Conservation (phyloP, 2,888 invertebrate genomes). For the Sepioteuthis lessoniana region DNA sequence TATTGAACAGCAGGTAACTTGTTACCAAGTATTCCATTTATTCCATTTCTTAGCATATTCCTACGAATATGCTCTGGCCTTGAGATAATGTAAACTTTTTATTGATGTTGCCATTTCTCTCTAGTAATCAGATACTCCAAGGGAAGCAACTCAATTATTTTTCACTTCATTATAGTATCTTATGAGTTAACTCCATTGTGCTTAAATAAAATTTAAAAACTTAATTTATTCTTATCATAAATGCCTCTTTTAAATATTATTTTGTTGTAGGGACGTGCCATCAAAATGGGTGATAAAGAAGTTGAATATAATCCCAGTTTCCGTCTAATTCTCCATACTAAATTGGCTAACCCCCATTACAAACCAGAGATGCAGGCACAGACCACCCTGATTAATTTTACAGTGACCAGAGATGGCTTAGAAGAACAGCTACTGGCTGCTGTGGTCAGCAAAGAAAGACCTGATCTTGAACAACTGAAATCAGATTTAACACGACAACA, state of each 20-base stretch:
- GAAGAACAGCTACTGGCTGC: slow-evolving; percentile 96
- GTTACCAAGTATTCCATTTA: too few species aligned
- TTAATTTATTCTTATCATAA: background rate
- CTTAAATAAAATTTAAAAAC: background rate
- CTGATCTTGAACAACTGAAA: slow-evolving; percentile 94
- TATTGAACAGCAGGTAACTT: too few species aligned
- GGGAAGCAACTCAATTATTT: too few species aligned
- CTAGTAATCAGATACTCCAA: too few species aligned
- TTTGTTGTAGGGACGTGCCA: slow-evolving; percentile 90
- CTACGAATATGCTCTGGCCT: too few species aligned
- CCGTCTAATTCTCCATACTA: slow-evolving; percentile 91
- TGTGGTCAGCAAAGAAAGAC: slow-evolving; percentile 96
- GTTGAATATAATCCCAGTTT: slow-evolving; percentile 92
- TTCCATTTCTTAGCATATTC: too few species aligned
- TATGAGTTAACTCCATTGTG: background rate
- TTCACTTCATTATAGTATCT: background rate
- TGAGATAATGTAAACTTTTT: too few species aligned
- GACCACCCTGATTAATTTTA: slow-evolving; percentile 96
- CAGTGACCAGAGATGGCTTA: slow-evolving; percentile 94
- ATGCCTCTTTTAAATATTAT: background rate
- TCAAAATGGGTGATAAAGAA: slow-evolving; percentile 97
- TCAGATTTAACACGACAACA: slow-evolving; percentile 96
- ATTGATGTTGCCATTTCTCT: too few species aligned
- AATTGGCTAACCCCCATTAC: slow-evolving; percentile 96
- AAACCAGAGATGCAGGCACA: slow-evolving; percentile 99